phyloP scores from a whole-genome alignment of 2,113 vertebrate species.

The Silurus asotus region DNA sequence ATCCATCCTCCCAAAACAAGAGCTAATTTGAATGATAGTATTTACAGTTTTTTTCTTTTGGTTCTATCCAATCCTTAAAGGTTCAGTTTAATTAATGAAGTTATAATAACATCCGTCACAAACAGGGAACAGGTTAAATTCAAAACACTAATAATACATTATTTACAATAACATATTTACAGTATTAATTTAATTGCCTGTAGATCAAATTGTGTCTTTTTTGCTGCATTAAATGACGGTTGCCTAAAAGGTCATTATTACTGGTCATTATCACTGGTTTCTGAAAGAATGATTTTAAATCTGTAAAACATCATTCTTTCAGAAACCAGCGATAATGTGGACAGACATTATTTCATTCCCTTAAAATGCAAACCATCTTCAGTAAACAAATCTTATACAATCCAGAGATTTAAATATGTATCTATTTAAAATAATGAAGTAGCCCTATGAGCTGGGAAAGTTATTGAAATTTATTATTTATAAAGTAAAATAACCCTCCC shows the following conservation, averaged over 20 bases:
- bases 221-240: not conserved
- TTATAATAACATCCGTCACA: not conserved
- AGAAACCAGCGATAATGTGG: not conserved
- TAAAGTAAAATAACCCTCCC: not conserved
- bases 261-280: too few relatives aligned
- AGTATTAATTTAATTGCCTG: not conserved
- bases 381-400: not conserved
- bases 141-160: not conserved
- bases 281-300: too few relatives aligned
- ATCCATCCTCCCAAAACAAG: not conserved
- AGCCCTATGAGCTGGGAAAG: not conserved
- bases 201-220: not conserved
- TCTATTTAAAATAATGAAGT: not conserved
- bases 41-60: not conserved
- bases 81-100: not conserved
- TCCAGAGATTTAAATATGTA: not conserved
- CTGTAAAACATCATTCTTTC: not conserved
- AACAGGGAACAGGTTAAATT: not conserved
- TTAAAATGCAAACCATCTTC: slow-evolving; percentile 1
- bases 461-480: not conserved
- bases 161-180: not conserved
- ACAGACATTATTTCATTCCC: not conserved
- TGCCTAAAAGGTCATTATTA: too few relatives aligned
- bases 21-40: not conserved
- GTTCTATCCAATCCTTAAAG: not conserved